Conservation (phyloP, 53 echinoderm and acorn worm genomes). For the Arbacia lixula region DNA sequence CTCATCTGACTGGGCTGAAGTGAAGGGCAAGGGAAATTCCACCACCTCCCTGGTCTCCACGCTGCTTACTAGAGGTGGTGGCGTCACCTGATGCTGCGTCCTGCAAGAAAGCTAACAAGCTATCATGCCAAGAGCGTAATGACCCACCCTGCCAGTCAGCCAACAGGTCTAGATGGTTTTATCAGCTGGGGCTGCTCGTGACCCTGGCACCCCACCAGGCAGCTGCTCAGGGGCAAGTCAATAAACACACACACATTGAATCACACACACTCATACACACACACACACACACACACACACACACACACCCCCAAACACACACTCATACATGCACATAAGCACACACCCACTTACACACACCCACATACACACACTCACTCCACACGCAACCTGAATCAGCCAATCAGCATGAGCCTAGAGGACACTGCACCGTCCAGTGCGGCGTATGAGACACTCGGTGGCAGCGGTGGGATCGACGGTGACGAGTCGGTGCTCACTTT, state of each 20-base stretch:
- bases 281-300: too few relatives aligned
- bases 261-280: too few relatives aligned
- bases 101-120: neutral
- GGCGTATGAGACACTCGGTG: constrained; percentile 34
- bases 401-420: constrained; percentile 49
- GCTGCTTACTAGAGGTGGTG: too few relatives aligned
- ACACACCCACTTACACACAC: neutral
- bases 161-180: neutral
- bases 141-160: neutral
- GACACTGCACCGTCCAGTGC: constrained; percentile 16
- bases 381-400: constrained; percentile 2
- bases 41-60: too few relatives aligned
- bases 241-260: too few relatives aligned
- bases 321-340: too few relatives aligned
- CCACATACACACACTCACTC: constrained; percentile 7
- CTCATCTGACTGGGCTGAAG: too few relatives aligned
- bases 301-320: too few relatives aligned
- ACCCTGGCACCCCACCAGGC: neutral
- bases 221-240: too few relatives aligned
- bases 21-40: too few relatives aligned
- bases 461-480: too few relatives aligned
- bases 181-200: neutral
- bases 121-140: neutral
- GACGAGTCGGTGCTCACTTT: constrained; percentile 51
- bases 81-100: too few relatives aligned